A percentile compares a stretch with the other conserved stretches of the same genome.
phyloP scores from a whole-genome alignment of 2,797 vertebrate genomes.

The Danio choprae region DNA sequence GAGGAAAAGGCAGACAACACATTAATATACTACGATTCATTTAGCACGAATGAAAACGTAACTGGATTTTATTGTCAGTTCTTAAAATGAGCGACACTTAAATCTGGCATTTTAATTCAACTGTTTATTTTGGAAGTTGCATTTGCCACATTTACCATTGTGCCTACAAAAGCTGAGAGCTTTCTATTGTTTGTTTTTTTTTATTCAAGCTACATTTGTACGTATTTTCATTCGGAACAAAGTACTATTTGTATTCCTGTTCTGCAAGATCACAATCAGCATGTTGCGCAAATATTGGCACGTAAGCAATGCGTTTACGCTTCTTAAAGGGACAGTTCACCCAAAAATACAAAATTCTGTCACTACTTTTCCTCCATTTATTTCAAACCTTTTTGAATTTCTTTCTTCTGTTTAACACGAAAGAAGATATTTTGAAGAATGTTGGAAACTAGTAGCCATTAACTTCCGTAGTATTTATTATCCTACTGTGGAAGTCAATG shows the following conservation, averaged over 20 bases:
- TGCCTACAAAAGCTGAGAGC: conserved; percentile 57
- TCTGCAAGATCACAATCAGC: conserved; percentile 42
- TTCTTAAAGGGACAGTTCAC: neutral
- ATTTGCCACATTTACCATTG: conserved; percentile 62
- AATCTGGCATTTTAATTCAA: conserved; percentile 34
- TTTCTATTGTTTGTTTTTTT: conserved; percentile 2
- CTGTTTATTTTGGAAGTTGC: neutral
- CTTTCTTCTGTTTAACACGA: too few relatives aligned
- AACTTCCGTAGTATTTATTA: too few relatives aligned
- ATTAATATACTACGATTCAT: neutral
- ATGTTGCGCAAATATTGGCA: conserved; percentile 11
- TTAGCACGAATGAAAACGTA: neutral
- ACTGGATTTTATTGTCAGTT: conserved; percentile 7
- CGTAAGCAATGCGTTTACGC: neutral
- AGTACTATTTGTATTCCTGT: conserved; percentile 16
- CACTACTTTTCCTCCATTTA: too few relatives aligned
- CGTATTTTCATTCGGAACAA: conserved; percentile 21
- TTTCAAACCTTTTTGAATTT: too few relatives aligned
- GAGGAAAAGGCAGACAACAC: conserved; percentile 5
- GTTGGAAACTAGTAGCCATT: too few relatives aligned
- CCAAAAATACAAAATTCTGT: too few relatives aligned
- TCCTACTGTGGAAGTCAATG: too few relatives aligned
- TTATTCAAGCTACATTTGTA: neutral
- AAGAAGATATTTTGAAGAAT: too few relatives aligned
- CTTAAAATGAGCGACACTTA: conserved; percentile 3